Percentiles rank a stretch among this genome's conserved stretches.
Conservation (phyloP, 2,113 vertebrate species). For the Thomomys bottae region DNA sequence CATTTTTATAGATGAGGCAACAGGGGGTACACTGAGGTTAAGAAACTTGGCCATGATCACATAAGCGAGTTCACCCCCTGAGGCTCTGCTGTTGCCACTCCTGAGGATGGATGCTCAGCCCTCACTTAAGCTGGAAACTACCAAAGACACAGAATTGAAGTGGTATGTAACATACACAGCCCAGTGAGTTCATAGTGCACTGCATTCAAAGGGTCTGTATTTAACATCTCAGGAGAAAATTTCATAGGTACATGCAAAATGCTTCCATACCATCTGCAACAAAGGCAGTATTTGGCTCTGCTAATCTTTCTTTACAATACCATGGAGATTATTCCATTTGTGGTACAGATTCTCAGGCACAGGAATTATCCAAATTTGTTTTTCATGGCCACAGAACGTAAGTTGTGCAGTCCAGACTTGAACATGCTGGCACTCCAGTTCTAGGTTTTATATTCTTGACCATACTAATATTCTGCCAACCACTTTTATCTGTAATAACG, state of each 20-base stretch:
- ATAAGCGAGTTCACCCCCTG: background rate
- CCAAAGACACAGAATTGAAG: background rate
- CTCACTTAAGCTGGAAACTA: fast-evolving
- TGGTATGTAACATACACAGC: too few relatives aligned
- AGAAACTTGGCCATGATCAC: constrained; percentile 10
- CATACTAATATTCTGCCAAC: background rate
- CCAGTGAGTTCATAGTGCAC: background rate
- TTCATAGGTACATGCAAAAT: background rate
- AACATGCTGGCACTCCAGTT: background rate
- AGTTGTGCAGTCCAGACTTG: background rate
- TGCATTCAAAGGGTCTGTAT: background rate
- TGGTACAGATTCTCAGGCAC: background rate
- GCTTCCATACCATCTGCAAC: background rate
- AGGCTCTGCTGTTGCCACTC: background rate
- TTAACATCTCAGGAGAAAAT: constrained; percentile 2
- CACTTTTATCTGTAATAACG: background rate
- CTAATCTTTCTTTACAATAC: background rate
- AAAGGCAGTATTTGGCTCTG: background rate
- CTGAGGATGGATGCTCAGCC: background rate
- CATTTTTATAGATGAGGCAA: constrained; percentile 47
- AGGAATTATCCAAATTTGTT: background rate
- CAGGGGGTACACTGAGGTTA: background rate
- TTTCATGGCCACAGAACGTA: background rate
- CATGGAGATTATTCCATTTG: background rate
- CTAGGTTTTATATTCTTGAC: background rate